Evolutionary conservation across 2,797 vertebrate species (phyloP).

Genomic region (Cyprinella venusta): DNA sequence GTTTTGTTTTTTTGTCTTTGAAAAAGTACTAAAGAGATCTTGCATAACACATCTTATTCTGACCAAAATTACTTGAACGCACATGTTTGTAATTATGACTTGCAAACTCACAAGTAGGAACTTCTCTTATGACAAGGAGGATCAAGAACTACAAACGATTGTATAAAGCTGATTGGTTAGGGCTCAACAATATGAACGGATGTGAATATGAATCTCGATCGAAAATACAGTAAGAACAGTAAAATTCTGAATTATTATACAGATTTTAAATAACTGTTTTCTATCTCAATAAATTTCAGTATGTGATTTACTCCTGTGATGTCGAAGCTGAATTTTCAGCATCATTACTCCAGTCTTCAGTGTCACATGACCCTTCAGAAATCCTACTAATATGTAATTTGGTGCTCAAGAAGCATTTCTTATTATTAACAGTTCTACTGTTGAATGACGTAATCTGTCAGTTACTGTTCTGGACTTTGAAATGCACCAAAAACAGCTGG

Average conservation of each 20-base stretch:
- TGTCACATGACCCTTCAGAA: not conserved
- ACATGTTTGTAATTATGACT: conserved; percentile 9
- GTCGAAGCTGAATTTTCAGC: not conserved
- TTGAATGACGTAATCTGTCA: not conserved
- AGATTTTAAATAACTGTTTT: not conserved
- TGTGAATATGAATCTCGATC: not conserved
- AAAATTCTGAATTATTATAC: not conserved
- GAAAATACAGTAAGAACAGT: not conserved
- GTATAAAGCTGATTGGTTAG: not conserved
- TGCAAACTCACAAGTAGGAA: not conserved
- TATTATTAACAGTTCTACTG: not conserved
- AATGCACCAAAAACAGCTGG: not conserved
- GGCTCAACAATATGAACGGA: not conserved
- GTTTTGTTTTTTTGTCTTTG: not conserved
- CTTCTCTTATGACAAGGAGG: not conserved
- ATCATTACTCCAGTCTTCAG: not conserved
- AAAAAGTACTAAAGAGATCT: conserved; percentile 5
- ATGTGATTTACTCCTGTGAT: not conserved
- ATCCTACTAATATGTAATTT: not conserved
- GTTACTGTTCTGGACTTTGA: not conserved
- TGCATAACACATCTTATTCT: not conserved
- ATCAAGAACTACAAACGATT: not conserved
- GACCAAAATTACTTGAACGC: not conserved
- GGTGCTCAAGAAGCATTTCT: not conserved
- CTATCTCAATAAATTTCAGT: too few relatives aligned